Conservation (phyloP, 2,113 vertebrate genomes). For the Pagrus major region DNA sequence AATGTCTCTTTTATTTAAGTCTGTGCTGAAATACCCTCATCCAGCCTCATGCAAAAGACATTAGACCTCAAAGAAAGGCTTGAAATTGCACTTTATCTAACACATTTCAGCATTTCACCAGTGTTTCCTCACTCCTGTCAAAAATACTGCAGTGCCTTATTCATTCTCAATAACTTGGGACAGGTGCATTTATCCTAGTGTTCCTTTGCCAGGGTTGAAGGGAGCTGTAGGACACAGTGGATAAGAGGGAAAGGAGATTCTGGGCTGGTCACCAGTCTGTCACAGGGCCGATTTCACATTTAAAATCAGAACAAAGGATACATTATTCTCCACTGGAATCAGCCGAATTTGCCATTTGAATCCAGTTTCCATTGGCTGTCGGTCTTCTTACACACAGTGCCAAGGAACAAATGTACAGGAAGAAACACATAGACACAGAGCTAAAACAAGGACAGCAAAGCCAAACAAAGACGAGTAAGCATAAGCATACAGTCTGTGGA, state of each 20-base stretch:
- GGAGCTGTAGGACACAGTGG: not conserved
- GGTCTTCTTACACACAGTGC: not conserved
- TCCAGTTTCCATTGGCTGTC: not conserved
- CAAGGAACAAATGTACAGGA: not conserved
- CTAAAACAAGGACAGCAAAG: not conserved
- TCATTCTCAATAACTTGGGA: conserved; percentile 14
- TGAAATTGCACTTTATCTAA: conserved; percentile 37
- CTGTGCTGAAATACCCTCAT: conserved; percentile 15
- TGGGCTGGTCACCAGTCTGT: not conserved
- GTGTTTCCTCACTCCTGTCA: conserved; percentile 8
- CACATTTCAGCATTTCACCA: conserved; percentile 27
- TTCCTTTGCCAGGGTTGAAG: not conserved
- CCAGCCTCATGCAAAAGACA: conserved; percentile 38
- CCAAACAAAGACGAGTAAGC: not conserved
- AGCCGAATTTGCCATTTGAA: not conserved
- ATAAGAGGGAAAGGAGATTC: not conserved
- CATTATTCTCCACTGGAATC: not conserved
- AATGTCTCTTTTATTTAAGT: conserved; percentile 39
- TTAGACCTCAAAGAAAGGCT: conserved; percentile 32
- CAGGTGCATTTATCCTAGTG: not conserved
- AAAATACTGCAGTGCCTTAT: not conserved
- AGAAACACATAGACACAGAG: not conserved
- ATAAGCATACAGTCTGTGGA: not conserved
- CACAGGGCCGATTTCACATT: not conserved
- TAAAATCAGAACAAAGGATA: not conserved